Base-by-base conservation (phyloP, 2,113 vertebrate species). In the Prietella phreatophila region DNA sequence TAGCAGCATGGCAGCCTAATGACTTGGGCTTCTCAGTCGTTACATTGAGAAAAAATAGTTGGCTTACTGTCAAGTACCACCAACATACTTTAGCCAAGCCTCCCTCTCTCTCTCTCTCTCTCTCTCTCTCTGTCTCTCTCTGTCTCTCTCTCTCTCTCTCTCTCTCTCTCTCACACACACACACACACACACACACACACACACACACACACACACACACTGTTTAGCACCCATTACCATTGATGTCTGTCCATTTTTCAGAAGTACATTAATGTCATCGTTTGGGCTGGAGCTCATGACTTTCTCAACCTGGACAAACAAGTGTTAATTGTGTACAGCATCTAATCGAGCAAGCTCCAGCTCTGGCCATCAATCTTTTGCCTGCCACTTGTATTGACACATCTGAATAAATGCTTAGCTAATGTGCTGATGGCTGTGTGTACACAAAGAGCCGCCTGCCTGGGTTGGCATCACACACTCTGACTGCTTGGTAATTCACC, bases 361-460 rank as follows among this genome's bases (percentile, higher is more conserved):
- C 30, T 67, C 27, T 50, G 65, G 89, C 85, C 36, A 85, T 88
- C 85, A 71, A 55, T 86, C 88, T 36, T 71, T 69, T 78, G 85
- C 58, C 87, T 90, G 88, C 85, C 84, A 75, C 71, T 87, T 22
- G 69, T 91, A 88, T 87, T 91, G 89, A 89, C 87, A 86, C 22
- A 53, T 90, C 87, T 88, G 87, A 90, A 91, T 90, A 89, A 92
- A 90, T 85, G 82, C 67, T 85, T 56, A 79, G 80, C 88, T 91
- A 91, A 91, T 88, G 82, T 47, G 63, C 22, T 42, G 87, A 88
- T 60, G 83, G 50, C 80, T 20, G 55, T 86, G 60, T 87, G 82
- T 83, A 84, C 79, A 61, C 79, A 73, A 47, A 33, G 33, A 33
- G 60, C 58, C 11, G 36, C 58, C 55, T 88, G 91, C 85, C 69